Percentiles rank a stretch among this genome's conserved stretches.
Evolutionary conservation across 2,888 invertebrate genomes (phyloP).

Genomic region (Cerastis rubricosa): DNA sequence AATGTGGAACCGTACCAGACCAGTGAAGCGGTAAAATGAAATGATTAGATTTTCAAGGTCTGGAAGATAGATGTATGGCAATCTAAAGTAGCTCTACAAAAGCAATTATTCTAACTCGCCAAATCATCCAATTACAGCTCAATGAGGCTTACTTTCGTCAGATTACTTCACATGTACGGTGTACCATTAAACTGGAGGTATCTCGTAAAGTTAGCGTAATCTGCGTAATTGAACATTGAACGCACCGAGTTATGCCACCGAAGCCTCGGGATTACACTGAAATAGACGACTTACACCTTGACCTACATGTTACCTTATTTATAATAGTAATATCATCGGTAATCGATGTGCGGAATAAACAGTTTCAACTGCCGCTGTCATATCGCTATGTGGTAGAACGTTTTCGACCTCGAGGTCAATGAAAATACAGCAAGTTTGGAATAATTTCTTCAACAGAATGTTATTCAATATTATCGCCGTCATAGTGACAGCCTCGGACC

Average conservation of each 20-base stretch:
- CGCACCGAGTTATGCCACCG: slow-evolving; percentile 47
- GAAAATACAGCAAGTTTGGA: slow-evolving; percentile 12
- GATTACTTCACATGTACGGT: slow-evolving; percentile 30
- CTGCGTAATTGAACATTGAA: slow-evolving; percentile 52
- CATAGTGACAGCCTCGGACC: slow-evolving; percentile 24
- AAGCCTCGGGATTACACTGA: slow-evolving; percentile 66
- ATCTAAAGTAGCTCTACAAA: slow-evolving; percentile 12
- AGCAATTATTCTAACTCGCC: slow-evolving; percentile 39
- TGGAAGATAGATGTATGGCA: background rate
- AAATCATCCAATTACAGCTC: slow-evolving; percentile 39
- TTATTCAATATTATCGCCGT: slow-evolving; percentile 44
- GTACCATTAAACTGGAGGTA: slow-evolving; percentile 35
- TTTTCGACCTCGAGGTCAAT: background rate
- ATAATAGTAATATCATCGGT: slow-evolving; percentile 31
- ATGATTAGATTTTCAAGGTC: background rate
- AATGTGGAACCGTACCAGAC: slow-evolving; percentile 12
- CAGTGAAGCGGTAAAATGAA: slow-evolving; percentile 18
- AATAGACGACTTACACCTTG: slow-evolving; percentile 62
- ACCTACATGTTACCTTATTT: slow-evolving; percentile 44
- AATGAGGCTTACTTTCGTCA: slow-evolving; percentile 38
- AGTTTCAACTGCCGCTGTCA: slow-evolving; percentile 12
- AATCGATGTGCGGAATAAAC: slow-evolving; percentile 22
- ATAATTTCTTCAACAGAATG: slow-evolving; percentile 27
- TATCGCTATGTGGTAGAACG: background rate
- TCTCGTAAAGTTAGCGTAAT: slow-evolving; percentile 49